Evolutionary conservation across 2,797 vertebrate species (phyloP), one percentile per base, ranked within the genome.

Genomic region (Emydoidea blandingii): DNA sequence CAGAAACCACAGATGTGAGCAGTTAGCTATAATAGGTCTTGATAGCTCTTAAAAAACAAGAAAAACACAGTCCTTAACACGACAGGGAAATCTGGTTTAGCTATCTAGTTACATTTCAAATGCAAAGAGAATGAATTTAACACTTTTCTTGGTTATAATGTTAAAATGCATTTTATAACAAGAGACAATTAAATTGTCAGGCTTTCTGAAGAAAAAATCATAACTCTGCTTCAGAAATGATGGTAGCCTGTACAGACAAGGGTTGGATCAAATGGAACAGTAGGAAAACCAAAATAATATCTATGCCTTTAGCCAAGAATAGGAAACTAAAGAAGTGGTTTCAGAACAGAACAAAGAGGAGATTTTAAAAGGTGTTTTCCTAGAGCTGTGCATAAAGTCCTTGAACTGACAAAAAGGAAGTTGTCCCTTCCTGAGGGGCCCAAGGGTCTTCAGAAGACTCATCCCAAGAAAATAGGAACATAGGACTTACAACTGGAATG

Each of bases 321-420:
- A 0, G 1, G 7, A 12, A 82, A 72, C 8, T 11, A 76, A 1
- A 82, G 49, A 21, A 5, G 74, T n/a, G 49, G 37, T n/a, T 54
- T 54, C 85, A 80, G 82, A 56, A 23, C 88, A 79, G 82, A 56
- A 23, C 59, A 52, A 34, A 14, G 37, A 8, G 54, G 23, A 37
- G 18, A 78, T 79, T 81, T 49, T n/a, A 59, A 8, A 62, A 25
- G 25, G n/a, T 31, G 12, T 19, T 72, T n/a, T 44, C 0, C 0
- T 41, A 65, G 34, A 84, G n/a, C 57, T 65, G 47, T 23, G 44
- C 11, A 57, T 2, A 10, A 3, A 3, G 74, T n/a, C 29, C 50
- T 74, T 41, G 72, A 2, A 0, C 57, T 72, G n/a, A 87, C 31
- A 34, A 47, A 2, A 76, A 49, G 1, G 0, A 9, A 50, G 15